These are phyloP conservation scores for Hoplodrina blanda DNA, from an alignment of 2,888 invertebrate genomes.

Conservation along the genomic window DNA sequence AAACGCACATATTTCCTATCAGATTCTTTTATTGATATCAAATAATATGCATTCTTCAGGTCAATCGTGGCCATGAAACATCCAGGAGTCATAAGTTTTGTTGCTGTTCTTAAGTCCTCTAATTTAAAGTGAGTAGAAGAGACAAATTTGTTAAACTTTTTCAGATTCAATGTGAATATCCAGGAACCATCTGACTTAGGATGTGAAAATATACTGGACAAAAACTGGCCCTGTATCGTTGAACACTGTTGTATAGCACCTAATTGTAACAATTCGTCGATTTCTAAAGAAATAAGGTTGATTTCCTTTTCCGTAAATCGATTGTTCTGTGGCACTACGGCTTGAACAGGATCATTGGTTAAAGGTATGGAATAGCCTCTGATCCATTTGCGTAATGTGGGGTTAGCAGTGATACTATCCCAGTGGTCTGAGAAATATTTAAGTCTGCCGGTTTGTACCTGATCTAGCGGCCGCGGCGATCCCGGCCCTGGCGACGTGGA, in stretches of 20 bases:
- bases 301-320: neutral
- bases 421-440: too few relatives aligned
- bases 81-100: constrained; percentile 35
- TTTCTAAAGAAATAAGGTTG: neutral
- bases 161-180: constrained; percentile 6
- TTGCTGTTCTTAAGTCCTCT: constrained; percentile 32
- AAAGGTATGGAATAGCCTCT: neutral
- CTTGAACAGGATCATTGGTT: neutral
- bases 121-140: neutral
- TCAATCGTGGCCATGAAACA: constrained; percentile 45
- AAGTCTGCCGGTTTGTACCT: too few relatives aligned
- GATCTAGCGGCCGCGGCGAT: too few relatives aligned
- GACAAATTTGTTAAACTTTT: constrained; percentile 1
- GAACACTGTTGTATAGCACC: neutral
- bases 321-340: neutral
- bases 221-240: neutral
- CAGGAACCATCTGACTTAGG: constrained; percentile 2
- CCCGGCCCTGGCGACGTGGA: too few relatives aligned
- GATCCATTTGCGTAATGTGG: neutral
- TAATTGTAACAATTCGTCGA: neutral
- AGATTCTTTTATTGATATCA: constrained; percentile 18
- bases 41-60: constrained; percentile 46
- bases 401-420: too few relatives aligned
- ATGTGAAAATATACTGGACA: constrained; percentile 10
- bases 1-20: constrained; percentile 28